Evolutionary conservation across 2,888 invertebrate genomes (phyloP).

Genomic region (Baronia brevicornis): DNA sequence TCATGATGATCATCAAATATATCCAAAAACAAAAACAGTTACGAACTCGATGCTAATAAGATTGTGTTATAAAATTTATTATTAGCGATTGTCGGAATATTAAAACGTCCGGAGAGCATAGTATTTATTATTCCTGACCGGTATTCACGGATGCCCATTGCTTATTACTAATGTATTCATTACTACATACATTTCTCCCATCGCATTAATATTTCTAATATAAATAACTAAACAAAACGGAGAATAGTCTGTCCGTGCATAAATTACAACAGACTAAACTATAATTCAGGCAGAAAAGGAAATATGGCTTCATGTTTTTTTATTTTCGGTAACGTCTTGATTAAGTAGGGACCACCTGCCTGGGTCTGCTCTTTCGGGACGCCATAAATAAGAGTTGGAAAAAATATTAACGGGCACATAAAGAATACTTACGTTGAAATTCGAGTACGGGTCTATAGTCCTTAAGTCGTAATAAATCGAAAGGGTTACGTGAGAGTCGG

Average conservation of each 20-base stretch:
- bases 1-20: too few relatives aligned
- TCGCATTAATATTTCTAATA: conserved; percentile 59
- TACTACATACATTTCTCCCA: conserved; percentile 63
- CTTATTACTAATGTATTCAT: conserved; percentile 73
- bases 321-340: conserved; percentile 73
- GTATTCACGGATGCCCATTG: conserved; percentile 37
- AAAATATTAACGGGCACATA: conserved; percentile 61
- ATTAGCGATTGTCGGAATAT: conserved; percentile 56
- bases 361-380: conserved; percentile 48
- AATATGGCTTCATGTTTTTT: conserved; percentile 59
- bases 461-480: conserved; percentile 44
- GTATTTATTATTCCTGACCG: too few relatives aligned
- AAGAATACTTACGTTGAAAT: conserved; percentile 56
- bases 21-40: too few relatives aligned
- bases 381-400: conserved; percentile 61
- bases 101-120: too few relatives aligned
- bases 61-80: too few relatives aligned
- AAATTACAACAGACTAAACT: conserved; percentile 56
- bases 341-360: conserved; percentile 74
- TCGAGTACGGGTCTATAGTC: conserved; percentile 51
- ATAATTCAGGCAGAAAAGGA: conserved; percentile 67
- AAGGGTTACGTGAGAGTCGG: conserved; percentile 36
- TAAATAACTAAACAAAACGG: conserved; percentile 61
- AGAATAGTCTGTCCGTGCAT: conserved; percentile 41
- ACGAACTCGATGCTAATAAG: too few relatives aligned